Conservation (phyloP, 2,113 vertebrate genomes). For the Prochilodus magdalenae region DNA sequence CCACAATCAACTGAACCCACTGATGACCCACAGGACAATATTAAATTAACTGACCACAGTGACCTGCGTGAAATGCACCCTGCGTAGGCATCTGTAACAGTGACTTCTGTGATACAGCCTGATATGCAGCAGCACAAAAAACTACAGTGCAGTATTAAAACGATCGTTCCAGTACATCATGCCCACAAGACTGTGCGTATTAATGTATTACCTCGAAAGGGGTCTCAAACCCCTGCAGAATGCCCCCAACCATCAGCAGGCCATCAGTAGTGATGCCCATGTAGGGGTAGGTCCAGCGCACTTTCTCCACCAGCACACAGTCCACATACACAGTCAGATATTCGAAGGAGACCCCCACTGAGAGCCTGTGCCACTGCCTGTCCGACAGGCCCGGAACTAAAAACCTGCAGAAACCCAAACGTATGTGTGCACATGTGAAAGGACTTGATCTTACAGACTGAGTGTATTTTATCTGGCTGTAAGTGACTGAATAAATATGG, state of each 20-base stretch:
- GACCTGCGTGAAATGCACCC: no score
- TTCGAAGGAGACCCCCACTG: slow-evolving; percentile 75
- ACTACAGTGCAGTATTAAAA: no score
- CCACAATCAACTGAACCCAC: no score
- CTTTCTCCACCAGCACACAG: slow-evolving; percentile 80
- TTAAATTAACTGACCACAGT: no score
- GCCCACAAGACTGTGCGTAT: background rate
- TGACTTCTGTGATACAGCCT: no score
- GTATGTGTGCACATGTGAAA: background rate
- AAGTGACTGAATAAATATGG: background rate
- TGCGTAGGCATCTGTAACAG: no score
- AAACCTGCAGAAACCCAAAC: slow-evolving; percentile 67
- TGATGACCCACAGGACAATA: no score
- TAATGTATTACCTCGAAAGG: slow-evolving; percentile 78
- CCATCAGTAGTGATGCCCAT: slow-evolving; percentile 79
- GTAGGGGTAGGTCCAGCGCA: slow-evolving; percentile 79
- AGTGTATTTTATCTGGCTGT: background rate
- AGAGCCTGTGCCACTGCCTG: slow-evolving; percentile 78
- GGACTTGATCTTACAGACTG: background rate
- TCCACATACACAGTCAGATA: slow-evolving; percentile 80
- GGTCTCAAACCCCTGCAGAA: slow-evolving; percentile 76
- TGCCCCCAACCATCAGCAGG: slow-evolving; percentile 79
- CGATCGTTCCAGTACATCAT: background rate
- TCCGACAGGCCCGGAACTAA: slow-evolving; percentile 71
- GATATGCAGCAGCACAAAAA: no score